Base-by-base conservation (phyloP, 2,888 invertebrate genomes). In the Pediacus dermestoides region DNA sequence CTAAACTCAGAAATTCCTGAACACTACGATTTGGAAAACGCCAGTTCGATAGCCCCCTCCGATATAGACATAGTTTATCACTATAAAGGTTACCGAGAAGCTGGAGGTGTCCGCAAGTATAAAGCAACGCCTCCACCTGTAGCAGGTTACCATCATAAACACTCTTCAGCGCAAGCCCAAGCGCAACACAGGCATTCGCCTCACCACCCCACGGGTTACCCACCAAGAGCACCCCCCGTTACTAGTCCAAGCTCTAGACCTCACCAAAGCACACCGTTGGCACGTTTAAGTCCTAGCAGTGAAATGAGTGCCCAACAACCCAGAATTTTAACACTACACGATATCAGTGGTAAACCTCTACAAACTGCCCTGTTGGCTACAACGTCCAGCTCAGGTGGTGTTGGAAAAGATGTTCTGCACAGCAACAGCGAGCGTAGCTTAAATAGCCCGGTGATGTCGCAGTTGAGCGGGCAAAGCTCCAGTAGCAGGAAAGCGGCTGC, bases 31-130 rank as follows among this genome's bases (percentile, higher is more conserved):
- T 74, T 96, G 44, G 96, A 96, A 72, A 95, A 95, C 69, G 94
- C 95, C 1, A 94, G 93, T 66, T 94, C 93, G 0, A 95, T 96
- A 52, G 96, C 96, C 1, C 95, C 96, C 0, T 94, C 94, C 2
- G 96, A 96, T 64, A 94, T 94, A 50, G 95, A 96, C 63, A 90
- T 96, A 46, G 91, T 93, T 7, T 92, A 92, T 60, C 95, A 96
- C 66, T 96, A 96, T 64, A 93, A 94, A 73, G 91, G 88, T 7
- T 50, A 90, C 66, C 76, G 94, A 14, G 91, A 93, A 70, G 84
- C 81, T 30, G 81, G 80, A 2, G 89, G 89, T 1, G 81, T 86
- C 44, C 74, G 90, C 27, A 91, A 90, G 67, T 91, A 91, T 63
- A 91, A 90, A 70, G 85, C 88, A 2, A 88, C 88, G 2, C 87